Evolutionary conservation across 92 coral and sea anemone genomes (phyloP).

Genomic region (Palythoa grandis): DNA sequence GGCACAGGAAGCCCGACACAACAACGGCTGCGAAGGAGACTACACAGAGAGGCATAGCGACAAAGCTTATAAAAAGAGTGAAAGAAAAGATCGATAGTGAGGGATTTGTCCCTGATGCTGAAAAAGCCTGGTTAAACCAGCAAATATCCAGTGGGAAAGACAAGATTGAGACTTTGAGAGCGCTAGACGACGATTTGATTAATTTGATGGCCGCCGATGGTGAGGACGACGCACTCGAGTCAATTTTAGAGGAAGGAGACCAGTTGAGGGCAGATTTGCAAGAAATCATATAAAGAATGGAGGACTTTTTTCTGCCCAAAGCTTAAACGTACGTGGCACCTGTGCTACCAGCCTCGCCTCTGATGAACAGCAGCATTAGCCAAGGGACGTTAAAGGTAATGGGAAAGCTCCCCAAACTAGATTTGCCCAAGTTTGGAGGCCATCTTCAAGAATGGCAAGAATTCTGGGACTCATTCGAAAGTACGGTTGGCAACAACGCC

Average conservation of each 20-base stretch:
- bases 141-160: constrained; percentile 15
- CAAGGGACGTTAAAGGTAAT: not conserved
- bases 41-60: constrained; percentile 48
- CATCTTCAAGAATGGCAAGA: constrained; percentile 62
- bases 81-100: constrained; percentile 1
- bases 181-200: constrained; percentile 13
- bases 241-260: constrained; percentile 13
- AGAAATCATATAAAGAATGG: not conserved
- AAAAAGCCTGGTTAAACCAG: constrained; percentile 26
- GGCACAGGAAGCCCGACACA: no score
- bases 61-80: constrained; percentile 21
- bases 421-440: constrained; percentile 56
- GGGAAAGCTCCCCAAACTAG: constrained; percentile 60
- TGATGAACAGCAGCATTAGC: not conserved
- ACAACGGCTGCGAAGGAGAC: no score
- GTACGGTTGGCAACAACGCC: constrained; percentile 50
- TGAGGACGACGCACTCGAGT: constrained; percentile 12
- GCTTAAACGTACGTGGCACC: not conserved
- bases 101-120: constrained; percentile 10
- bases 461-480: constrained; percentile 66
- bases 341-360: not conserved
- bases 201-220: constrained; percentile 8
- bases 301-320: not conserved
- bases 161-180: constrained; percentile 15
- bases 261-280: constrained; percentile 10